Percentiles rank a stretch among this genome's conserved stretches.
Conservation (phyloP, 2,113 vertebrate genomes). For the Chitala chitala region DNA sequence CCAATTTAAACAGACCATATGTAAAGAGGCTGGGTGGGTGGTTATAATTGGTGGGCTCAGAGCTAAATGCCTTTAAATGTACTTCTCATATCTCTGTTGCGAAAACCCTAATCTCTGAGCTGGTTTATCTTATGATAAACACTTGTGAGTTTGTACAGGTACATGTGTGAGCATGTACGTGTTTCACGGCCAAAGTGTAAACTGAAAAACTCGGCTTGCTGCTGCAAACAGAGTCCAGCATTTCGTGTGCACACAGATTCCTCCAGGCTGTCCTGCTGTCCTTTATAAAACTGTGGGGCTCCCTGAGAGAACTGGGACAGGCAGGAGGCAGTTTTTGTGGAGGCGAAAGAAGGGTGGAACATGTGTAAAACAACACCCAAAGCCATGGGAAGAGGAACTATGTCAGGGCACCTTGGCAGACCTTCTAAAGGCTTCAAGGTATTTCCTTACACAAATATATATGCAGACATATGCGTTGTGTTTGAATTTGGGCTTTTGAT, state of each 20-base stretch:
- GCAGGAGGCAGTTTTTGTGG: background rate
- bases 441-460: constrained; percentile 26
- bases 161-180: background rate
- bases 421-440: constrained; percentile 15
- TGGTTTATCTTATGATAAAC: background rate
- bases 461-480: background rate
- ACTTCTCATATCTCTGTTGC: constrained; percentile 2
- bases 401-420: constrained; percentile 14
- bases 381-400: constrained; percentile 17
- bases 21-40: background rate
- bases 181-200: too few relatives aligned
- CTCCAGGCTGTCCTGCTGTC: too few relatives aligned
- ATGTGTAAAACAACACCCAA: constrained; percentile 32
- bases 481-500: background rate
- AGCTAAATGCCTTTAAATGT: constrained; percentile 2
- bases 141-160: background rate
- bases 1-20: constrained; percentile 19
- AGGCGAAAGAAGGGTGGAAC: constrained; percentile 27
- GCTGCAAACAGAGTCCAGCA: too few relatives aligned
- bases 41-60: background rate
- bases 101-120: background rate
- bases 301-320: background rate
- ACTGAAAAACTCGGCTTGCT: too few relatives aligned
- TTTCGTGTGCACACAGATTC: too few relatives aligned
- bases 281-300: background rate